Evolutionary conservation across 2,113 vertebrate genomes (phyloP), one percentile per base, ranked within the genome.

Genomic region (Stigmatopora nigra): DNA sequence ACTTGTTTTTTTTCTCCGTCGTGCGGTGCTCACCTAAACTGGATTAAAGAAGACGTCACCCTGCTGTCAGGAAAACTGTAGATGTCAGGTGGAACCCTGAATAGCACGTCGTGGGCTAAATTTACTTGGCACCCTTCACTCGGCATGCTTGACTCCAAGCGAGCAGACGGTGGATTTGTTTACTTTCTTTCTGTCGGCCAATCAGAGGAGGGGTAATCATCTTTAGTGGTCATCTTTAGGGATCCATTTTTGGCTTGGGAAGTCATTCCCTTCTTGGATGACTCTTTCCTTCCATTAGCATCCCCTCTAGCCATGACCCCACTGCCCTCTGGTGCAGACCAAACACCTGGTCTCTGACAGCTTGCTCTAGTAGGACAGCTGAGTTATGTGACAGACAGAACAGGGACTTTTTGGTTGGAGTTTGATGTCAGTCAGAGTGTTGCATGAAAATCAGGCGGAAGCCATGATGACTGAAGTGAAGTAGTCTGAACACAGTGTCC

Each of bases 341-440:
- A 72, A 48, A 80, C 84, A 88, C 85, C 85, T 87, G 85, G 85
- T 69, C 71, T 82, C 76, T 77, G 62, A 61, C 80, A 78, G 71
- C 75, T 76, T 83, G 77, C 68, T 61, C 69, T 72, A 75, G 73
- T 78, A 76, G 76, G 78, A 84, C 84, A 87, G 80, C 85, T 86
- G 82, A 64, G 61, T 48, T 71, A 76, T 73, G 44, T 62, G 53
- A 72, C 68, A 73, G 71, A 38, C 70, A 49, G 63, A 53, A 67
- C 35, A 38, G 58, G n/a, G 58, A 41, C 36, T 46, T 49, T 69
- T 71, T 76, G 59, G 73, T 69, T 59, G 38, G 64, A 63, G 61
- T 69, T 49, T 1, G 41, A 61, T 58, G 67, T 76, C 71, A 70
- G 67, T 76, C 71, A 70, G 70, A 83, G 80, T 76, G 64, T 60